phyloP scores from a whole-genome alignment of 1,140 invertebrate species.

The Euborellia annulipes region DNA sequence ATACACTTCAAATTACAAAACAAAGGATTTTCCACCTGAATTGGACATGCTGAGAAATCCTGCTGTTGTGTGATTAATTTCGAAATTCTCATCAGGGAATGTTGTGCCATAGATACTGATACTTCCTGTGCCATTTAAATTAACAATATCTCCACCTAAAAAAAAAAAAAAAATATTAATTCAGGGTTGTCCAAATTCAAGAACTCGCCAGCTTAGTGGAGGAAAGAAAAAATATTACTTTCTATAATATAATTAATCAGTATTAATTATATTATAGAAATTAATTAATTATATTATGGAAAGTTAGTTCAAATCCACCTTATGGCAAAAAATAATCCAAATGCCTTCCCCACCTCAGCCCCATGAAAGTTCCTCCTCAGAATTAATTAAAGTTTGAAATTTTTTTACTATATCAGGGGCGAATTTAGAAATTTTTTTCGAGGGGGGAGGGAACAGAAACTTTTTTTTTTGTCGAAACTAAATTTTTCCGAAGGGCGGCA shows the following conservation, averaged over 20 bases:
- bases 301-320: background rate
- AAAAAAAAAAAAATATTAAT: conserved; percentile 8
- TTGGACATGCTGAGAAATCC: conserved; percentile 96
- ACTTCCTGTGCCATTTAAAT: conserved; percentile 54
- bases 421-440: no score
- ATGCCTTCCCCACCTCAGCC: no score
- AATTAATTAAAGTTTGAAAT: no score
- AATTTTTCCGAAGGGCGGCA: no score
- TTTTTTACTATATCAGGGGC: no score
- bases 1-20: no score
- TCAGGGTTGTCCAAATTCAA: background rate
- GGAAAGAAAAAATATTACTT: background rate
- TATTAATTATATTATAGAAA: background rate
- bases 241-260: background rate
- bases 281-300: background rate
- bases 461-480: no score
- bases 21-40: no score
- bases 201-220: background rate
- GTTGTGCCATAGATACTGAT: conserved; percentile 80
- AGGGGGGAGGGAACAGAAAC: no score
- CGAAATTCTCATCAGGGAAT: conserved; percentile 91
- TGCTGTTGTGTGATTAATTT: conserved; percentile 67
- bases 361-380: no score
- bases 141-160: conserved; percentile 61
- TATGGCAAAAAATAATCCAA: background rate